These are phyloP conservation scores for Dicycla oo DNA, from an alignment of 2,888 invertebrate species.

Conservation along the genomic window DNA sequence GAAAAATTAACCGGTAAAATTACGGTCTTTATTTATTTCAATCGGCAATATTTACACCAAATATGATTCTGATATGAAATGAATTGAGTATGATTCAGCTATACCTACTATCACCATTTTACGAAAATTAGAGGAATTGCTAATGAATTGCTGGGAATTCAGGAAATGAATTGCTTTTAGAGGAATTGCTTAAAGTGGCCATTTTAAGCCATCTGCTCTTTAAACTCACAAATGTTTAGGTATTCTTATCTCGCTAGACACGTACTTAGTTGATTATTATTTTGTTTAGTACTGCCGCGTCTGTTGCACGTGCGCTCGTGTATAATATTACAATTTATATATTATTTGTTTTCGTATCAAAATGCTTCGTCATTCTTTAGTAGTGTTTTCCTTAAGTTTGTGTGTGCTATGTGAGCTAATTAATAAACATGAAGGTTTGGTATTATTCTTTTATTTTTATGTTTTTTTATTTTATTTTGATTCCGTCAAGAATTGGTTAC, in stretches of 20 bases:
- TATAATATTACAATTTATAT: neutral
- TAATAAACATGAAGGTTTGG: conserved; percentile 24
- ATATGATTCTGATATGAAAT: too few species aligned
- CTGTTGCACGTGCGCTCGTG: neutral
- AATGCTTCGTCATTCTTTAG: conserved; percentile 22
- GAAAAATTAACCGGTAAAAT: too few species aligned
- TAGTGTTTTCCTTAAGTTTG: conserved; percentile 18
- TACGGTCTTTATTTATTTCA: too few species aligned
- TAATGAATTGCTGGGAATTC: too few species aligned
- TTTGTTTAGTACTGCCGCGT: neutral
- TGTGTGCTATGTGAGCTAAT: conserved; percentile 31
- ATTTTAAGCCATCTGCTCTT: too few species aligned
- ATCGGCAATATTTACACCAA: too few species aligned
- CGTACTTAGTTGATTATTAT: neutral
- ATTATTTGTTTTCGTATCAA: neutral
- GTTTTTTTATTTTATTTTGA: neutral
- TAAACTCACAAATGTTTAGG: neutral
- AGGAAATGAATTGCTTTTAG: too few species aligned
- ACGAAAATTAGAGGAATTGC: too few species aligned
- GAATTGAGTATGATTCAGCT: too few species aligned
- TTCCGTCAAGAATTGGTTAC: neutral
- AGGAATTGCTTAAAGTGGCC: too few species aligned
- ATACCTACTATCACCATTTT: too few species aligned
- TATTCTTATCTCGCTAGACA: neutral
- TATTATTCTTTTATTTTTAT: neutral